phyloP scores from a whole-genome alignment of 2,888 invertebrate species.

The Zaprionus lineosus region DNA sequence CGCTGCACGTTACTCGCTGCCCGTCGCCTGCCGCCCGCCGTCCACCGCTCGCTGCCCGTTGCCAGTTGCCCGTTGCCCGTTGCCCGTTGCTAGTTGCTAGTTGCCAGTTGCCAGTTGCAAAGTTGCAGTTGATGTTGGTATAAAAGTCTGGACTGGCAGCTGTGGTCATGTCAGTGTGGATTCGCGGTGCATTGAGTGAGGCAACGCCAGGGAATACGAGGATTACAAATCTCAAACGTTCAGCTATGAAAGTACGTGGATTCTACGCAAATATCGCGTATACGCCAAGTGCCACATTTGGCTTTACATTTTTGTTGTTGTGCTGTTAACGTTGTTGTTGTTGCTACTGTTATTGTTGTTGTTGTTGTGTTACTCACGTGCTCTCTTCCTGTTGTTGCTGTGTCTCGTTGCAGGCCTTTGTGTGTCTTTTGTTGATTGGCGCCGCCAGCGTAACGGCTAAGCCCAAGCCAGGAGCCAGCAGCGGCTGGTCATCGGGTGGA shows the following conservation, averaged over 20 bases:
- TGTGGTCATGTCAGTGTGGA: constrained; percentile 64
- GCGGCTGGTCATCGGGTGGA: constrained; percentile 67
- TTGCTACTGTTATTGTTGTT: not conserved
- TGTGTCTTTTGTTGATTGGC: constrained; percentile 79
- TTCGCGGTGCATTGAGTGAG: constrained; percentile 48
- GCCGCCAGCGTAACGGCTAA: constrained; percentile 79
- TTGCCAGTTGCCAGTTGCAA: constrained; percentile 10
- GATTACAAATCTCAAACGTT: constrained; percentile 21
- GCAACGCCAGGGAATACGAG: constrained; percentile 17
- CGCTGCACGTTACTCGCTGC: constrained; percentile 15
- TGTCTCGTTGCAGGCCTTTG: constrained; percentile 73
- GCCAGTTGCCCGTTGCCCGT: constrained; percentile 24
- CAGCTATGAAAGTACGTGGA: constrained; percentile 56
- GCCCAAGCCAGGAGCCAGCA: constrained; percentile 72
- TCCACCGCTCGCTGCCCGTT: constrained; percentile 22
- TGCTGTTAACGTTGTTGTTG: not conserved
- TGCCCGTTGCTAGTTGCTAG: constrained; percentile 2
- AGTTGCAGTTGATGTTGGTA: constrained; percentile 27
- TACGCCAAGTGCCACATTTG: constrained; percentile 18
- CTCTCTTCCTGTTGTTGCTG: too few relatives aligned
- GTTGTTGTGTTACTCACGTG: too few relatives aligned
- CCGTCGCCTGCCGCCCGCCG: not conserved
- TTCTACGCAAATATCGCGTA: constrained; percentile 12
- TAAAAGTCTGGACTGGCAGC: constrained; percentile 52
- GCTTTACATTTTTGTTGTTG: not conserved